phyloP scores from a whole-genome alignment of 2,888 invertebrate species.

The Drosophila atroscutellata region DNA sequence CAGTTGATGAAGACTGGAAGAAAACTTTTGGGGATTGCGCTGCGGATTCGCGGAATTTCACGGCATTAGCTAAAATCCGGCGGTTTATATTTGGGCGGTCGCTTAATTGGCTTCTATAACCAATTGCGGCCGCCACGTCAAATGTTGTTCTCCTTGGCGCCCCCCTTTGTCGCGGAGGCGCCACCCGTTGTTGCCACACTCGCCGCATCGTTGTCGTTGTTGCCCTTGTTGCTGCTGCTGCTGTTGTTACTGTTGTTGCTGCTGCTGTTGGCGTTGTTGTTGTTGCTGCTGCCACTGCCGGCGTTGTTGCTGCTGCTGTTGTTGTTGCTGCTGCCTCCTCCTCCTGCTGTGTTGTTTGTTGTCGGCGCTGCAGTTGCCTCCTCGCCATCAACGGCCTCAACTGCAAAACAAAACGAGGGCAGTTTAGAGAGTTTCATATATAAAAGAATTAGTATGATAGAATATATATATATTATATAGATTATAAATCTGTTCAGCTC shows the following conservation, averaged over 20 bases:
- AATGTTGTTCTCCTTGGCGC: constrained; percentile 83
- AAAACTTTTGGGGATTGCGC: neutral
- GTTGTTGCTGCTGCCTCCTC: constrained; percentile 44
- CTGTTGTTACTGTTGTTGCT: constrained; percentile 43
- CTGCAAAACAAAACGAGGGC: constrained; percentile 18
- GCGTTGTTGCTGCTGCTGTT: constrained; percentile 14
- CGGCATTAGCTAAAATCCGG: constrained; percentile 73
- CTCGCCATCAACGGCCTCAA: constrained; percentile 62
- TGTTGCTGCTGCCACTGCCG: constrained; percentile 52
- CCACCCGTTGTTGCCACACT: constrained; percentile 37
- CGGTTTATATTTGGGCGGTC: constrained; percentile 82
- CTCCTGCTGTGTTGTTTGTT: constrained; percentile 43
- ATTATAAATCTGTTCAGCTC: constrained; percentile 49
- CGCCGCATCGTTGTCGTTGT: constrained; percentile 53
- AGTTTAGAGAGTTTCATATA: neutral
- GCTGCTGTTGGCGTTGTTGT: constrained; percentile 54
- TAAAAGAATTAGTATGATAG: too few relatives aligned
- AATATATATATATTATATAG: neutral
- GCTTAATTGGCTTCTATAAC: constrained; percentile 84
- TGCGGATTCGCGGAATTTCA: neutral
- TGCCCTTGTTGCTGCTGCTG: constrained; percentile 24
- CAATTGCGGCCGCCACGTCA: constrained; percentile 84
- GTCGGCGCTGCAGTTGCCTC: constrained; percentile 50
- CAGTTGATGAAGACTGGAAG: neutral
- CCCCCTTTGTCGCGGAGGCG: constrained; percentile 70